These are phyloP conservation scores for Melanargia galathea DNA, from an alignment of 2,888 invertebrate species.

Conservation along the genomic window DNA sequence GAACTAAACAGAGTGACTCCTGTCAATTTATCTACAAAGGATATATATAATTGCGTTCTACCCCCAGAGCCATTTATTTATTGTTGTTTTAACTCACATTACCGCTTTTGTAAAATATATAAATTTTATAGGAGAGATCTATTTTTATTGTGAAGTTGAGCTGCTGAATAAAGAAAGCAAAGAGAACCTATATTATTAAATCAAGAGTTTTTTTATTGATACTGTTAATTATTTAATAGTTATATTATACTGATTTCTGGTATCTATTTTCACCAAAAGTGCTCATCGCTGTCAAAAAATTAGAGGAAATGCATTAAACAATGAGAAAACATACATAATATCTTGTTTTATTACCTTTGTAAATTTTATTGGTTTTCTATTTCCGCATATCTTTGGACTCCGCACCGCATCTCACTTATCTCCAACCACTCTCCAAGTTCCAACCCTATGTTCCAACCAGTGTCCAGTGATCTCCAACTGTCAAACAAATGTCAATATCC, in stretches of 20 bases:
- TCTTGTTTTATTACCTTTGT: slow-evolving; percentile 53
- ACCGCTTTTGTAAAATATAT: slow-evolving; percentile 80
- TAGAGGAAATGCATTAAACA: slow-evolving; percentile 83
- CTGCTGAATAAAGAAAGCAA: slow-evolving; percentile 70
- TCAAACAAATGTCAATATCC: no score
- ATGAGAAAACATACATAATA: slow-evolving; percentile 67
- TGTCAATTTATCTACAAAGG: slow-evolving; percentile 80
- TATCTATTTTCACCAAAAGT: slow-evolving; percentile 86
- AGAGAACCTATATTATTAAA: slow-evolving; percentile 63
- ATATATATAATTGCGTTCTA: slow-evolving; percentile 71
- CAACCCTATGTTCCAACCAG: no score
- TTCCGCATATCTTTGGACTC: no score
- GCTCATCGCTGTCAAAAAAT: slow-evolving; percentile 86
- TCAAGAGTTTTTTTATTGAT: slow-evolving; percentile 67
- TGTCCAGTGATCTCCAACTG: no score
- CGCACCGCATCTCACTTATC: no score
- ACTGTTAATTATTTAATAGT: slow-evolving; percentile 71
- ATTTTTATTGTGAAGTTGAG: slow-evolving; percentile 81
- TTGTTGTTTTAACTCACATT: slow-evolving; percentile 74
- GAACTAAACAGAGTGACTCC: slow-evolving; percentile 71
- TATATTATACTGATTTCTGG: slow-evolving; percentile 75
- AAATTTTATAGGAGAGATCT: slow-evolving; percentile 82
- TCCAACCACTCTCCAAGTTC: no score
- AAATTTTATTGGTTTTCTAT: background rate
- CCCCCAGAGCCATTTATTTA: slow-evolving; percentile 79